Base-by-base conservation (phyloP, 1,140 invertebrate genomes). In the Drosophila bifasciata region DNA sequence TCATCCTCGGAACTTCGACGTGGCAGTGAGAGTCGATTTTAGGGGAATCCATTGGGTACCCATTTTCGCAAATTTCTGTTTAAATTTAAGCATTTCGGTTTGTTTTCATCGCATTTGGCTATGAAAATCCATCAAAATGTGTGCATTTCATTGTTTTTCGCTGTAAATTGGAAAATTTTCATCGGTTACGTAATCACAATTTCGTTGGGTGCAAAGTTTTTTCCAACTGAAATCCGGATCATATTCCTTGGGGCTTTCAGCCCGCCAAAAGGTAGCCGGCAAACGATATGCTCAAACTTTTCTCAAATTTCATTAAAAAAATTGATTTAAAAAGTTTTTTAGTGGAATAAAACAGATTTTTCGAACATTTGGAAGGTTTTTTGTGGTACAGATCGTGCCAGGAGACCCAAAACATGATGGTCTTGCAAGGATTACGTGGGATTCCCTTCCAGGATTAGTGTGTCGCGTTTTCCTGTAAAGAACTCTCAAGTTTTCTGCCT, bases 31-130 rank as follows among this genome's bases (percentile, higher is more conserved):
- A 62, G 51, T 78, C 73, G 70, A 81, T 92, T 93, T 93, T 95
- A 93, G 76, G 66, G 92, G 92, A 93, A 85, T 91, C 64, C 58
- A 70, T 91, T 85, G 77, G 92, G 93, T 93, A 95, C 95, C 95
- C 95, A 94, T 95, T 95, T 95, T 95, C 91, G 93, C 92, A 95
- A 95, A 94, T 94, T 95, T 83, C n/a, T 92, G 89, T 92, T 93
- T 92, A 92, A 94, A 95, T 93, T 93, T 61, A 15, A 51, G 23
- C 57, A 63, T 77, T 80, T 76, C 49, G 60, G 63, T 78, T 75
- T 71, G 71, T 77, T 89, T 89, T 92, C 71, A 56, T 64, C 49
- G 51, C 25, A 75, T 85, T 71, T 69, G 43, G 60, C 51, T 44
- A 59, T 48, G 52, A 92, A 92, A 86, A 66, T 56, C 63, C 70